Conservation (phyloP, 2,797 vertebrate genomes). For the Selene dorsalis region DNA sequence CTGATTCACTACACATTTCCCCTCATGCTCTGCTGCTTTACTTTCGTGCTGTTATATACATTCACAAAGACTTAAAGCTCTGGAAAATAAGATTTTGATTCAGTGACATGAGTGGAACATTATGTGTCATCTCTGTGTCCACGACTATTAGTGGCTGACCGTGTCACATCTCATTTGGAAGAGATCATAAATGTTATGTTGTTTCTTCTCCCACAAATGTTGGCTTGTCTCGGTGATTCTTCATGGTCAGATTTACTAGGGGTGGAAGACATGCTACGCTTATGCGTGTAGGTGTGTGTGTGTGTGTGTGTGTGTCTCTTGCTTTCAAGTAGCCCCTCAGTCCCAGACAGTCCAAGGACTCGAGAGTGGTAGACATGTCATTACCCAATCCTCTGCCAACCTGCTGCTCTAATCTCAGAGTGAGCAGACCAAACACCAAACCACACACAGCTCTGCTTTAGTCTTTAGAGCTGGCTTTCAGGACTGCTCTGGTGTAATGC, state of each 20-base stretch:
- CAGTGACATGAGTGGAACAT: constrained; percentile 48
- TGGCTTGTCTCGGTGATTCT: constrained; percentile 45
- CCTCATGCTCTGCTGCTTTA: constrained; percentile 3
- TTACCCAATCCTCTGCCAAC: constrained; percentile 80
- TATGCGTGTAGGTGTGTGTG: constrained; percentile 30
- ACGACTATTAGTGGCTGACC: constrained; percentile 59
- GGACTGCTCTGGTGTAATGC: constrained; percentile 63
- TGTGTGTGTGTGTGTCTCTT: constrained; percentile 28
- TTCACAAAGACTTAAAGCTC: constrained; percentile 22
- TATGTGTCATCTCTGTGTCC: constrained; percentile 57
- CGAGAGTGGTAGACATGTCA: constrained; percentile 77
- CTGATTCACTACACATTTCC: background rate
- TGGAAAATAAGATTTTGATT: constrained; percentile 51
- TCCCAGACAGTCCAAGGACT: constrained; percentile 82
- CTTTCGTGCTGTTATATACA: constrained; percentile 21
- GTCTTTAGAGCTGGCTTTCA: constrained; percentile 67
- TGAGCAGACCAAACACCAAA: constrained; percentile 80
- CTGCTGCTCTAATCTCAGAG: constrained; percentile 81
- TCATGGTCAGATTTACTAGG: constrained; percentile 49
- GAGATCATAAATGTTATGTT: constrained; percentile 57
- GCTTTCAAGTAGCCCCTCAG: constrained; percentile 59
- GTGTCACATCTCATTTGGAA: constrained; percentile 70
- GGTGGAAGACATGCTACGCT: constrained; percentile 27
- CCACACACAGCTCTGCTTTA: constrained; percentile 78
- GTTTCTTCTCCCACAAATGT: constrained; percentile 61